Evolutionary conservation across 2,888 invertebrate genomes (phyloP), one percentile per base, ranked within the genome.

Genomic region (Antheraea yamamai): DNA sequence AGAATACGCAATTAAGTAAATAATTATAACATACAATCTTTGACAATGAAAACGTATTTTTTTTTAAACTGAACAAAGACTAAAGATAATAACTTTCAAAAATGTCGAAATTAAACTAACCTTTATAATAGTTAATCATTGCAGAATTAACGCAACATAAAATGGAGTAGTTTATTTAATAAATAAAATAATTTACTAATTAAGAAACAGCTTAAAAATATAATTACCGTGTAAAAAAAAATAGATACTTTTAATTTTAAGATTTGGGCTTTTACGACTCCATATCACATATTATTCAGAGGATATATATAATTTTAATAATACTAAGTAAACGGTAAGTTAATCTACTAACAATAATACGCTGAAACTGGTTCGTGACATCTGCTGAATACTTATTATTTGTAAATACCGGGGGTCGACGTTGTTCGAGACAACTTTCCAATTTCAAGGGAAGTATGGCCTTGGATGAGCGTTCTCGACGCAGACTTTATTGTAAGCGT

Each of bases 381-480:
- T 85, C 87, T 84, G 78, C 79, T 80, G 86, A 87, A 87, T 86
- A 87, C 84, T 80, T 78, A 85, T 84, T 82, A 84, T 80, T 78
- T 76, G 79, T 81, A 82, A 84, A 84, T 81, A 81, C 75, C 83
- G 80, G 82, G 82, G 87, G 85, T 87, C 90, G 85, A 78, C 80
- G 77, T 81, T 82, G 84, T 77, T 83, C 82, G 85, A 85, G 88
- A 89, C 94, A 93, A 93, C 93, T 93, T 93, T 93, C 94, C 91
- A 91, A 90, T 91, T 86, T 90, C 92, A 93, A 93, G 91, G 92
- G 91, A 89, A 85, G 79, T 80, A 76, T 77, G 91, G 87, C 92
- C 93, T 92, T 93, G 91, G 79, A 72, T 52, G 78, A 76, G 71
- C 74, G 26, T 74, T 73, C 70, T 66, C 66, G 66, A 76, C 74